Evolutionary conservation across 35 echinoderm and acorn worm genomes (phyloP).

Genomic region (Strongylocentrotus purpuratus): DNA sequence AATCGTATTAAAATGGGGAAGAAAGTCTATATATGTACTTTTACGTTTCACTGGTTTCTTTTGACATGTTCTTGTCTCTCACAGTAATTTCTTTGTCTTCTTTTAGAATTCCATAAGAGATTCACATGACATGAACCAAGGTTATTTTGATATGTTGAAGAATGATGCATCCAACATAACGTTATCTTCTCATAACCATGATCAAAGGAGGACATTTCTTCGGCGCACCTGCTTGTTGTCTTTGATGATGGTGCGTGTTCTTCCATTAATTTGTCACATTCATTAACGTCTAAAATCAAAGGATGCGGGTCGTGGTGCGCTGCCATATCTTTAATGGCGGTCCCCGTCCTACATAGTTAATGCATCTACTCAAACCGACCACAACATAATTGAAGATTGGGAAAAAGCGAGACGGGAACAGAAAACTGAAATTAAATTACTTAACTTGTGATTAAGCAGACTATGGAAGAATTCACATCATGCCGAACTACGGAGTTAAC

Average conservation of each 20-base stretch:
- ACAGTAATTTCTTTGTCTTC: too few species aligned
- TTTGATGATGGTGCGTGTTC: neutral
- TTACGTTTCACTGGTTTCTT: too few species aligned
- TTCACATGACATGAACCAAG: neutral
- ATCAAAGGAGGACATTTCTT: neutral
- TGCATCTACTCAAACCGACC: neutral
- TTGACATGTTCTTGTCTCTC: too few species aligned
- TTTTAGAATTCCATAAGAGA: too few species aligned
- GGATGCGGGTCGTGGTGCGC: neutral
- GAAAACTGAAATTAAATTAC: conserved; percentile 5
- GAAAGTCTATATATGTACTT: too few species aligned
- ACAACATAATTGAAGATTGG: neutral
- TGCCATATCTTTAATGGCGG: neutral
- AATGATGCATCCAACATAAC: neutral
- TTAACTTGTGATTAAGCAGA: neutral
- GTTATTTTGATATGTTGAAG: neutral
- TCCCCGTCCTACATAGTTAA: neutral
- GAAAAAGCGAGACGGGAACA: neutral
- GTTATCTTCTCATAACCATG: neutral
- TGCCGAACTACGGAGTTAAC: neutral
- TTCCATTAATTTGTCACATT: neutral
- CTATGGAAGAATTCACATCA: neutral
- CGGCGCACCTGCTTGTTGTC: neutral
- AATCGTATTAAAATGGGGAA: too few species aligned
- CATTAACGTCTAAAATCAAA: neutral